Base-by-base conservation (phyloP, 2,888 invertebrate species). In the Zaprionus lineosus region DNA sequence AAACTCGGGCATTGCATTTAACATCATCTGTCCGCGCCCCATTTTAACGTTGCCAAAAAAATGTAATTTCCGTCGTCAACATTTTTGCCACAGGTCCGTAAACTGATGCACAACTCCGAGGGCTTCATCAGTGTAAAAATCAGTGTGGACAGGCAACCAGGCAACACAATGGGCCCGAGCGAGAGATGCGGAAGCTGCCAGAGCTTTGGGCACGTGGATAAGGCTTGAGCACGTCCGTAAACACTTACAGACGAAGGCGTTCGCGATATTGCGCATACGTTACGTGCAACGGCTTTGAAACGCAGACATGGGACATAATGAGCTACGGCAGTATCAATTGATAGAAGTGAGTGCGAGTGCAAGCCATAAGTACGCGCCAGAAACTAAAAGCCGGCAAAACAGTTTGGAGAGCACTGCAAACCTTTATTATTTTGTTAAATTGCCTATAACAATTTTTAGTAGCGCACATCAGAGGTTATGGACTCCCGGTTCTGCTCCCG, bases 31-130 rank as follows among this genome's bases (percentile, higher is more conserved):
- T 52, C 62, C 50, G 65, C 48, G 47, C 57, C 62, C 64, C 74
- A 71, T 83, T 87, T 86, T 85, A 72, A 86, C 87, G 85, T 66
- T 68, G 72, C 79, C 79, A 65, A 82, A 87, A n/a, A 86, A 87
- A 84, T 76, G 77, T 78, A 87, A 87, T 87, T 87, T 87, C 84
- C 77, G 70, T 53, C 53, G 65, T 52, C 44, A 56, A 67, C 66
- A 52, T 70, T 81, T 72, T 74, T 68, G 66, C 71, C 55, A 47
- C 53, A 61, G 56, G 21, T 39, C 60, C 64, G 65, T 60, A 85
- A 81, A 82, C 44, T 51, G 62, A 69, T 84, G 76, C 76, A 71
- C 72, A 84, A 74, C 74, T 84, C 74, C 69, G 74, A 48, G 62
- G 63, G 66, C 66, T 71, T 66, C 78, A 78, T 68, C 75, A 79